Evolutionary conservation across 1,140 invertebrate species (phyloP).

Genomic region (Hesperophylax magnus): DNA sequence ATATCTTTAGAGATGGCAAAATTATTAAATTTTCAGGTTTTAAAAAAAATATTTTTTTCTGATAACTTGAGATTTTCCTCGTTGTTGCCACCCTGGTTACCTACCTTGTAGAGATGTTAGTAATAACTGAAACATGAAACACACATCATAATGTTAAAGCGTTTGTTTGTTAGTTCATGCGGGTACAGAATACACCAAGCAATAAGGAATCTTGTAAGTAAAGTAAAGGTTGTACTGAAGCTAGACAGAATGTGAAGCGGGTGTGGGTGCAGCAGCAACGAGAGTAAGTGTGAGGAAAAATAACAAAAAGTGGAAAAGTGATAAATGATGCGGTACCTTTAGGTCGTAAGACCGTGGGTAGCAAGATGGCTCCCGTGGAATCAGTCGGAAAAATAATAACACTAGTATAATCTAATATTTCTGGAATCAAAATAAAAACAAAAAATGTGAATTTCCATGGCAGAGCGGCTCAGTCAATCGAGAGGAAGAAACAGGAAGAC

Average conservation of each 20-base stretch:
- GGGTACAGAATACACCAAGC: not conserved
- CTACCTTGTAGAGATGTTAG: constrained; percentile 17
- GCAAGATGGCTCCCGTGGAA: constrained; percentile 79
- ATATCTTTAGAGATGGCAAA: no score
- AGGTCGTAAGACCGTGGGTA: constrained; percentile 79
- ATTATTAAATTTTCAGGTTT: no score
- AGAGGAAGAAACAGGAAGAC: constrained; percentile 13
- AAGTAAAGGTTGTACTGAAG: not conserved
- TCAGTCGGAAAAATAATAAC: constrained; percentile 85
- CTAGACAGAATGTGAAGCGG: not conserved
- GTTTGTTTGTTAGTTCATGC: not conserved
- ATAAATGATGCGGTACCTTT: constrained; percentile 74
- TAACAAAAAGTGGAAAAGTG: constrained; percentile 52
- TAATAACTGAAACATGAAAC: constrained; percentile 10
- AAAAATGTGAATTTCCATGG: constrained; percentile 58
- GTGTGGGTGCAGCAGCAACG: constrained; percentile 3
- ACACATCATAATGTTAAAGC: not conserved
- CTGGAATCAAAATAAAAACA: constrained; percentile 76
- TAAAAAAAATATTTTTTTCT: no score
- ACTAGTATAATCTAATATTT: constrained; percentile 81
- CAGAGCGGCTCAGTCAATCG: constrained; percentile 30
- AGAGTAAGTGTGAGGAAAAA: constrained; percentile 42
- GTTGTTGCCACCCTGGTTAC: not conserved
- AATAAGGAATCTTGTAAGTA: not conserved
- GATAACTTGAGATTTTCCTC: no score